Conservation (phyloP, 92 coral and sea anemone species). For the Heliopora coerulea region DNA sequence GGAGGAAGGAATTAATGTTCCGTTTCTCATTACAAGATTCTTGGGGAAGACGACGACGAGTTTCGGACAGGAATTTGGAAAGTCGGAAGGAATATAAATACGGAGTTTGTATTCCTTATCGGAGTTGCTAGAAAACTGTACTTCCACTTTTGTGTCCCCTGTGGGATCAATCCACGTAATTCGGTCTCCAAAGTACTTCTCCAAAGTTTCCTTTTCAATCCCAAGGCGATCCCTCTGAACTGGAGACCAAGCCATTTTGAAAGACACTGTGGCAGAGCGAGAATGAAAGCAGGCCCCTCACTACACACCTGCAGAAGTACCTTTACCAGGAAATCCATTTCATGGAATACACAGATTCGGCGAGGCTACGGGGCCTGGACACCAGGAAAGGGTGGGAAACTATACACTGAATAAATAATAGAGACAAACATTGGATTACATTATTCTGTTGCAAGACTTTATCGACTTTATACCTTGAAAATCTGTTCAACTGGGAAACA, state of each 20-base stretch:
- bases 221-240: constrained; percentile 57
- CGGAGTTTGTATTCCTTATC: constrained; percentile 22
- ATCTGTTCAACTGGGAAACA: no score
- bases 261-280: no score
- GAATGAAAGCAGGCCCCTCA: no score
- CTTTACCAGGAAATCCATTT: no score
- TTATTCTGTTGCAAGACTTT: no score
- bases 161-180: constrained; percentile 66
- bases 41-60: constrained; percentile 31
- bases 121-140: constrained; percentile 24
- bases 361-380: no score
- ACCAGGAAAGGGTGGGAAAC: not conserved
- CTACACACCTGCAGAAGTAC: no score
- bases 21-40: constrained; percentile 7
- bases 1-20: not conserved
- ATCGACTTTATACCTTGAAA: no score
- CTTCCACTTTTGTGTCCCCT: constrained; percentile 51
- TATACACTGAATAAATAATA: not conserved
- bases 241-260: constrained; percentile 67
- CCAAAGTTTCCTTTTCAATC: constrained; percentile 58
- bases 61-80: constrained; percentile 49
- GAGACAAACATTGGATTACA: no score
- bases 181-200: constrained; percentile 48
- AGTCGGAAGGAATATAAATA: constrained; percentile 37
- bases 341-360: no score